Conservation (phyloP, 2,113 vertebrate species). For the Nicator chloris region DNA sequence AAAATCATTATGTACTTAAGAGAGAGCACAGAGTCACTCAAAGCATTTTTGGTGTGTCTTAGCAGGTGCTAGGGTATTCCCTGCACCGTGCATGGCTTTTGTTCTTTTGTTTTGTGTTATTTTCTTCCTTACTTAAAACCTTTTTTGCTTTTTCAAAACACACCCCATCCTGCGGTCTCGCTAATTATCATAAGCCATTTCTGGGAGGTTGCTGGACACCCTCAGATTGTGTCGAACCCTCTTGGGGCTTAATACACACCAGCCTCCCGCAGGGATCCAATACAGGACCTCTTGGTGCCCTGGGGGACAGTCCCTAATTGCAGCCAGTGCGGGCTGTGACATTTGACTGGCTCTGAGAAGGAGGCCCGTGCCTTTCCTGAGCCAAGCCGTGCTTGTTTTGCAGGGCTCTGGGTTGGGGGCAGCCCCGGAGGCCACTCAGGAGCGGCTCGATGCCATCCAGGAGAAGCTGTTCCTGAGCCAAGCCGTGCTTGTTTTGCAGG, state of each 20-base stretch:
- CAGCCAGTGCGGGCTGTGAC: background rate
- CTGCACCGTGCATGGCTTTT: background rate
- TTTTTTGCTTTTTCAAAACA: background rate
- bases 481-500: too few relatives aligned
- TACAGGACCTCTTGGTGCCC: background rate
- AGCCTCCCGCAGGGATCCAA: too few relatives aligned
- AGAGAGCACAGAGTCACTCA: background rate
- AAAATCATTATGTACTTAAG: background rate
- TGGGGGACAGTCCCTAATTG: background rate
- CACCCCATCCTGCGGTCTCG: background rate
- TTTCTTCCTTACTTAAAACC: background rate
- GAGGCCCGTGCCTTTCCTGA: accelerated
- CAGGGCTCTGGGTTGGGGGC: too few relatives aligned
- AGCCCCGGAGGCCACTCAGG: too few relatives aligned
- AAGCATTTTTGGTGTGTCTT: background rate
- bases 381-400: too few relatives aligned
- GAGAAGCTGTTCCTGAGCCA: too few relatives aligned
- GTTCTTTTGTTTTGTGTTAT: background rate
- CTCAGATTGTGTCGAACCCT: background rate
- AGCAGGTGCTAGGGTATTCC: background rate
- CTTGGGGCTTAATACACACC: background rate
- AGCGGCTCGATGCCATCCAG: too few relatives aligned
- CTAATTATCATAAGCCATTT: background rate
- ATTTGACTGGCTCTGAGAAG: background rate
- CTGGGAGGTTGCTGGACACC: background rate